Evolutionary conservation across 2,888 invertebrate genomes (phyloP), one percentile per base, ranked within the genome.

Genomic region (Mimas tiliae): DNA sequence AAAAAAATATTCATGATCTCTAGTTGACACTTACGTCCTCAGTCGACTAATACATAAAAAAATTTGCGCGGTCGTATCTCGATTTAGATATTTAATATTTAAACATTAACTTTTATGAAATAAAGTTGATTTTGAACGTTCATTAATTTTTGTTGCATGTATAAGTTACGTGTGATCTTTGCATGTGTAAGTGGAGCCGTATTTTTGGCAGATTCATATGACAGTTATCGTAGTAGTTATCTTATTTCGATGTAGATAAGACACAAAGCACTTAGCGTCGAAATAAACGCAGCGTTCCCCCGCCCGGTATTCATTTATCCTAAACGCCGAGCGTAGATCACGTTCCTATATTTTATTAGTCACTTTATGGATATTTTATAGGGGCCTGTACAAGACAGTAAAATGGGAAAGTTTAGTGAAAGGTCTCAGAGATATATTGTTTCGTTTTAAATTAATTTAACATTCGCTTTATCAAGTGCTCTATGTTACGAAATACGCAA

Each of bases 341-440:
- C 55, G 65, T 65, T 65, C 72, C 72, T 71, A 77, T 78, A 76
- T 80, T 85, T 84, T 81, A 83, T 81, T 80, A 74, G 75, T 77
- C 80, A 69, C 74, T 86, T 88, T 86, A 87, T 84, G 77, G 81
- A 69, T 75, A 71, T 80, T 82, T 84, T 81, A 79, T 78, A 74
- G 79, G 77, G 75, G 77, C 74, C 74, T 73, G 74, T 78, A 80
- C 75, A 74, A 74, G 77, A 83, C 80, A 80, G 80, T 86, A 82
- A 87, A 86, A 86, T 87, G 82, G 81, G 84, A 89, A 88, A 88
- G 87, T 84, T 77, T 78, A 75, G 85, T 79, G 84, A 87, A 85
- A 87, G 84, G 84, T 83, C 78, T 75, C 70, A 27, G 69, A 78
- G 79, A 85, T 83, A 84, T 83, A 85, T 84, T 85, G 86, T 83